phyloP scores from a whole-genome alignment of 2,797 vertebrate genomes.

The Neosilurus hyrtlii region DNA sequence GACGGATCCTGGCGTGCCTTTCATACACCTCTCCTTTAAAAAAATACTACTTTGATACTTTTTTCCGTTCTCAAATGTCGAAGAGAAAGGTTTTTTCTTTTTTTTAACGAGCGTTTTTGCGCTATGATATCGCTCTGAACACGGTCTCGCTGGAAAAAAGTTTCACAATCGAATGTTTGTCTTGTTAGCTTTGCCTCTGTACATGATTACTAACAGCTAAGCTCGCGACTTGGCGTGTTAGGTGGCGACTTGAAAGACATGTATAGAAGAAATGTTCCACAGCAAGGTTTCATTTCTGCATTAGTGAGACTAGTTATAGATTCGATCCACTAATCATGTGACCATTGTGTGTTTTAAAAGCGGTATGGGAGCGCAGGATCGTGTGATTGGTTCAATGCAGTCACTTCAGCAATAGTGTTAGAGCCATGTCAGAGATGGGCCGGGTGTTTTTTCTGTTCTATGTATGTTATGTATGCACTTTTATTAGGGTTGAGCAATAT shows the following conservation, averaged over 20 bases:
- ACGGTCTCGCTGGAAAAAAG: not conserved
- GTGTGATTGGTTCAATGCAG: not conserved
- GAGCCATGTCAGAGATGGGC: not conserved
- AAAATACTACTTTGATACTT: not conserved
- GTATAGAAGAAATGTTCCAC: not conserved
- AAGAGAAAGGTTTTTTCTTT: no score
- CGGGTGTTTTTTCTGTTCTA: not conserved
- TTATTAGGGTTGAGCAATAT: no score
- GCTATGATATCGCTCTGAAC: not conserved
- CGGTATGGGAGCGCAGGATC: not conserved
- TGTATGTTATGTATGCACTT: not conserved
- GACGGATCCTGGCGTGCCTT: conserved; percentile 82
- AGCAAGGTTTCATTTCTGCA: not conserved
- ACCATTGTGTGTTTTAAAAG: not conserved
- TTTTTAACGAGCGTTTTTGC: not conserved
- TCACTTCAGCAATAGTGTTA: not conserved
- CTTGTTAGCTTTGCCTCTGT: not conserved
- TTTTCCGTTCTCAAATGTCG: not conserved
- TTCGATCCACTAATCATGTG: not conserved
- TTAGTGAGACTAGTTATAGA: not conserved
- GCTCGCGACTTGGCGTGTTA: not conserved
- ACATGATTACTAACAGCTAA: not conserved
- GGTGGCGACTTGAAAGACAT: not conserved
- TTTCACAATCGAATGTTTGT: not conserved
- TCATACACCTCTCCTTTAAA: conserved; percentile 66